These are phyloP conservation scores for Andrena dorsata DNA, from an alignment of 2,888 invertebrate genomes.

Conservation along the genomic window DNA sequence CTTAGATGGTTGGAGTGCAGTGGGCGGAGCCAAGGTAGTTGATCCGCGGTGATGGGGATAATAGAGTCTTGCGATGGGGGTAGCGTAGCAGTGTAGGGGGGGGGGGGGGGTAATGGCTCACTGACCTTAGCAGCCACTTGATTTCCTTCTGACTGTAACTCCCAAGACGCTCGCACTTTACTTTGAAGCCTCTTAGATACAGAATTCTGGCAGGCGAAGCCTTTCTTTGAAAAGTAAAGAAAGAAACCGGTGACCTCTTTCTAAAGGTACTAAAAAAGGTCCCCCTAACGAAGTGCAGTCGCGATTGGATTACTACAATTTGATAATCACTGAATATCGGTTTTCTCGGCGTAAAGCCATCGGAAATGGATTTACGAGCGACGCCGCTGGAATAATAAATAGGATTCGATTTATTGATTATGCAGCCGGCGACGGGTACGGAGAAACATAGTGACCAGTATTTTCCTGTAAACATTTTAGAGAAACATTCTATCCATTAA, in stretches of 20 bases:
- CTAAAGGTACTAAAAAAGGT: background rate
- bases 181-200: no score
- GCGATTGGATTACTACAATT: slow-evolving; percentile 26
- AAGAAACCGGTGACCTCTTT: background rate
- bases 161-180: no score
- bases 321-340: slow-evolving; percentile 40
- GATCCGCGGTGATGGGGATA: no score
- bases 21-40: no score
- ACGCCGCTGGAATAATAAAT: slow-evolving; percentile 36
- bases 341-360: slow-evolving; percentile 5
- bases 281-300: background rate
- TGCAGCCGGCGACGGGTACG: background rate
- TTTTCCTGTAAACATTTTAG: slow-evolving; percentile 13
- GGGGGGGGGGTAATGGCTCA: no score
- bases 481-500: slow-evolving; percentile 13
- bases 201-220: no score
- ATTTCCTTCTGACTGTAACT: no score
- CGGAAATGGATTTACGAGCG: slow-evolving; percentile 14
- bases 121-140: no score
- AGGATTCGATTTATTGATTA: slow-evolving; percentile 47
- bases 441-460: background rate
- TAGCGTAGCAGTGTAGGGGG: no score
- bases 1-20: no score
- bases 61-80: no score
- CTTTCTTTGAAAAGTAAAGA: no score